Conservation (phyloP, 2,113 vertebrate species). For the Pollimyrus isidori region DNA sequence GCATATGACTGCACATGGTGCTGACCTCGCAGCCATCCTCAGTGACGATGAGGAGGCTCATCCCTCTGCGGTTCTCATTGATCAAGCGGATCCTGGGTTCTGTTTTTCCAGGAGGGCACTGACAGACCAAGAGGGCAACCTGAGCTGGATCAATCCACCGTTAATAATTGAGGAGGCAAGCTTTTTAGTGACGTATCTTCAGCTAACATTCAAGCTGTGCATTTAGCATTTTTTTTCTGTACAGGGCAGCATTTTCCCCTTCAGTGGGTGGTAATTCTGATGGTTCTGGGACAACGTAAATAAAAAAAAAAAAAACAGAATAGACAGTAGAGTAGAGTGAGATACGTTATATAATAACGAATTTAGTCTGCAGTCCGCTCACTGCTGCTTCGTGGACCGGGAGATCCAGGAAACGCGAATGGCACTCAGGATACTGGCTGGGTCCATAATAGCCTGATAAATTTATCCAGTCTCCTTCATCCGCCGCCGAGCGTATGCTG, state of each 20-base stretch:
- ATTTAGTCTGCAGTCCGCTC: conserved; percentile 26
- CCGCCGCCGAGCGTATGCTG: conserved; percentile 62
- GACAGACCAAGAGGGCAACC: conserved; percentile 21
- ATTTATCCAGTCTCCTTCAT: conserved; percentile 30
- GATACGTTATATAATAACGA: not conserved
- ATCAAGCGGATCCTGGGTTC: conserved; percentile 9
- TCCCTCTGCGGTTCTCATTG: conserved; percentile 7
- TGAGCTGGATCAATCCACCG: conserved; percentile 40
- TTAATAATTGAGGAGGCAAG: conserved; percentile 43
- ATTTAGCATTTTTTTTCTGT: conserved; percentile 27
- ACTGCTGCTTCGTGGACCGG: conserved; percentile 9
- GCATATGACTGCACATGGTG: not conserved
- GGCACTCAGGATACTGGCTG: conserved; percentile 17
- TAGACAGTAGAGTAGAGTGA: not conserved
- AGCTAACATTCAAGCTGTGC: conserved; percentile 12
- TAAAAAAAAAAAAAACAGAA: conserved; percentile 16
- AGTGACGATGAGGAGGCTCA: conserved; percentile 7
- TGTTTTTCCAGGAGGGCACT: not conserved
- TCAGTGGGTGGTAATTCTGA: conserved; percentile 44
- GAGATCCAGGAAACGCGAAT: not conserved
- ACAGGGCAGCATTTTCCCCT: conserved; percentile 43
- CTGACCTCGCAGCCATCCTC: conserved; percentile 7
- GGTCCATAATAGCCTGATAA: conserved; percentile 34
- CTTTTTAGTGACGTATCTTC: conserved; percentile 25
- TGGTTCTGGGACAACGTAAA: conserved; percentile 37